A percentile compares a stretch with the other conserved stretches of the same genome.
These are phyloP conservation scores for Chymomyza procnemis DNA, from an alignment of 2,888 invertebrate species.

Conservation along the genomic window DNA sequence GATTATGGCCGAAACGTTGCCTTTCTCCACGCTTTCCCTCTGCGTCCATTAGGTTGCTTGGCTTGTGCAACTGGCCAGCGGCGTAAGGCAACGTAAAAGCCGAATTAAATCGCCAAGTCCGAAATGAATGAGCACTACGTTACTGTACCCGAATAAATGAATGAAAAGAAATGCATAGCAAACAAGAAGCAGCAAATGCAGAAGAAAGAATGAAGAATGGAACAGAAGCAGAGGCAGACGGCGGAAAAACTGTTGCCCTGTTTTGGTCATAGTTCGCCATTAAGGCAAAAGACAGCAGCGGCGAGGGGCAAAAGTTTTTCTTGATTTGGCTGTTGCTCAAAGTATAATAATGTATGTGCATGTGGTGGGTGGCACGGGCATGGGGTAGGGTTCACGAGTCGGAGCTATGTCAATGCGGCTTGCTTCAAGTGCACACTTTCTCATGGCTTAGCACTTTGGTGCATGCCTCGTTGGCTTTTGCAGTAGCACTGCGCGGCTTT, in stretches of 20 bases:
- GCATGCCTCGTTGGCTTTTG: conserved; percentile 63
- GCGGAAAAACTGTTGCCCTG: conserved; percentile 50
- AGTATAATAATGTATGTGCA: conserved; percentile 61
- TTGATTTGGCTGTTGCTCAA: conserved; percentile 63
- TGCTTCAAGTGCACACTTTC: conserved; percentile 71
- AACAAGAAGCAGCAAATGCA: background rate
- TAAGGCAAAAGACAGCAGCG: conserved; percentile 45
- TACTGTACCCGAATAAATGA: conserved; percentile 61
- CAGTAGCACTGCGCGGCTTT: conserved; percentile 48
- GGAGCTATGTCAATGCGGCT: conserved; percentile 37
- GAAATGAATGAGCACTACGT: conserved; percentile 51
- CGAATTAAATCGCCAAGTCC: conserved; percentile 64
- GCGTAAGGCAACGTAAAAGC: conserved; percentile 42
- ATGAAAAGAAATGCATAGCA: conserved; percentile 58
- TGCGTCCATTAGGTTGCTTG: background rate
- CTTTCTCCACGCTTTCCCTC: background rate
- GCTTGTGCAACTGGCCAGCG: conserved; percentile 1
- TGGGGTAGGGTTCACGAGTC: conserved; percentile 39
- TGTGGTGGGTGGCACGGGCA: background rate
- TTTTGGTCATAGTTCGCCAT: conserved; percentile 32
- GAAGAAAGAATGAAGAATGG: conserved; percentile 39
- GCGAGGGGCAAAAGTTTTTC: conserved; percentile 52
- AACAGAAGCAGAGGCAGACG: conserved; percentile 48
- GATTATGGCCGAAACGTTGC: background rate
- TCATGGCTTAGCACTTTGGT: conserved; percentile 71